A percentile compares a stretch with the other conserved stretches of the same genome.
Conservation (phyloP, 2,797 vertebrate species). For the Oreortyx pictus region DNA sequence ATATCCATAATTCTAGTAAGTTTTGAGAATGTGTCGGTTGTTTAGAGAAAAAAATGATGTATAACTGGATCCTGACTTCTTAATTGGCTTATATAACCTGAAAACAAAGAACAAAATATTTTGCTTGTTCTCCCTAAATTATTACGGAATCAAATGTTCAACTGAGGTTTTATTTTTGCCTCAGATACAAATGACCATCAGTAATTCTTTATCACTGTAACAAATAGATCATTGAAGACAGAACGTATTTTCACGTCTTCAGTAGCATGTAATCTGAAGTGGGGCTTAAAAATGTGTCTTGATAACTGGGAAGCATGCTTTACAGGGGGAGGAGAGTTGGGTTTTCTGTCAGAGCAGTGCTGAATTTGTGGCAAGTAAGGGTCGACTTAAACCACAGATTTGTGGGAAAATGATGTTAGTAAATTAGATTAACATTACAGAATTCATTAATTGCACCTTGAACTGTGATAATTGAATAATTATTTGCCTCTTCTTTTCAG, state of each 20-base stretch:
- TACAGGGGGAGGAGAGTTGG: neutral
- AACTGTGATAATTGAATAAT: neutral
- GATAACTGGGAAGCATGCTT: neutral
- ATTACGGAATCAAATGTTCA: neutral
- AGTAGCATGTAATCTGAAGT: neutral
- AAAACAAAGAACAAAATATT: neutral
- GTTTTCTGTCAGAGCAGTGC: neutral
- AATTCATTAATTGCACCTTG: neutral
- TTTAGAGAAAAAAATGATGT: neutral
- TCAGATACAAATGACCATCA: neutral
- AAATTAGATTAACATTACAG: neutral
- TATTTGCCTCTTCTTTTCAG: conserved; percentile 79
- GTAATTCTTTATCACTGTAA: neutral
- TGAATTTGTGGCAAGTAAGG: neutral
- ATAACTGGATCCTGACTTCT: neutral
- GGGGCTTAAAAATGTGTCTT: neutral
- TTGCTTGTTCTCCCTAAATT: neutral
- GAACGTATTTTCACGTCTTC: neutral
- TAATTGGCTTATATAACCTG: neutral
- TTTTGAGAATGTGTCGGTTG: neutral
- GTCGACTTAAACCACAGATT: neutral
- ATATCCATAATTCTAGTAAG: neutral
- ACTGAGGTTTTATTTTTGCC: neutral
- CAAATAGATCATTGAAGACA: neutral
- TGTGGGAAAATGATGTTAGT: neutral